phyloP scores from a whole-genome alignment of 2,797 vertebrate genomes.

The Fistularia tabacaria region DNA sequence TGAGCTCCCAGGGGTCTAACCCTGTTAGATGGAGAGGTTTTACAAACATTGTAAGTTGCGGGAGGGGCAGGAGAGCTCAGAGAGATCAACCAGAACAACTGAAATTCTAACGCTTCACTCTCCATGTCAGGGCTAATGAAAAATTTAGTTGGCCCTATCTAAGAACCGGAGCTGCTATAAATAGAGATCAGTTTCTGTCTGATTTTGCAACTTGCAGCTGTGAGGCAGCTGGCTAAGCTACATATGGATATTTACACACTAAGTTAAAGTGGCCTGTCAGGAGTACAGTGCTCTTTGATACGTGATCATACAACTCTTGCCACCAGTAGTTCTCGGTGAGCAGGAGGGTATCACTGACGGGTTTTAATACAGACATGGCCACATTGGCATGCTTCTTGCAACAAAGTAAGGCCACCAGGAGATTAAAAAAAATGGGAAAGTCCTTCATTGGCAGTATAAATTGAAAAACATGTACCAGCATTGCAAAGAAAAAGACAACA shows the following conservation, averaged over 20 bases:
- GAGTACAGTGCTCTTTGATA: too few relatives aligned
- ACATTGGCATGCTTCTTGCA: too few relatives aligned
- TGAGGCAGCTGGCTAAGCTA: conserved; percentile 26
- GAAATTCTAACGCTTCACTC: conserved; percentile 57
- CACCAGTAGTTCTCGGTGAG: too few relatives aligned
- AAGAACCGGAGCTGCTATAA: conserved; percentile 45
- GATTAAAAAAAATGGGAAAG: too few relatives aligned
- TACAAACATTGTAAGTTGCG: conserved; percentile 7
- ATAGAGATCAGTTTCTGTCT: conserved; percentile 32
- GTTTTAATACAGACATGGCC: too few relatives aligned
- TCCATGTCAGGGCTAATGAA: conserved; percentile 60
- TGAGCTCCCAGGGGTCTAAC: conserved; percentile 28
- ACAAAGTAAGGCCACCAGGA: too few relatives aligned
- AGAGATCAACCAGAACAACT: conserved; percentile 8
- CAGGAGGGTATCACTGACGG: too few relatives aligned
- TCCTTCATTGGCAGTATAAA: too few relatives aligned
- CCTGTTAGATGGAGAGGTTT: conserved; percentile 12
- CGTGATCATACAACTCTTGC: too few relatives aligned
- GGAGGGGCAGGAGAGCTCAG: conserved; percentile 6
- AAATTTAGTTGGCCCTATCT: conserved; percentile 53
- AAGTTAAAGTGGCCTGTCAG: too few relatives aligned
- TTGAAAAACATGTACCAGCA: not conserved
- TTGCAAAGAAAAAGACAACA: conserved; percentile 3
- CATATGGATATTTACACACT: conserved; percentile 6
- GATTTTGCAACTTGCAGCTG: conserved; percentile 14